Conservation (phyloP, 2,888 invertebrate genomes). For the Odontocolon sp. region DNA sequence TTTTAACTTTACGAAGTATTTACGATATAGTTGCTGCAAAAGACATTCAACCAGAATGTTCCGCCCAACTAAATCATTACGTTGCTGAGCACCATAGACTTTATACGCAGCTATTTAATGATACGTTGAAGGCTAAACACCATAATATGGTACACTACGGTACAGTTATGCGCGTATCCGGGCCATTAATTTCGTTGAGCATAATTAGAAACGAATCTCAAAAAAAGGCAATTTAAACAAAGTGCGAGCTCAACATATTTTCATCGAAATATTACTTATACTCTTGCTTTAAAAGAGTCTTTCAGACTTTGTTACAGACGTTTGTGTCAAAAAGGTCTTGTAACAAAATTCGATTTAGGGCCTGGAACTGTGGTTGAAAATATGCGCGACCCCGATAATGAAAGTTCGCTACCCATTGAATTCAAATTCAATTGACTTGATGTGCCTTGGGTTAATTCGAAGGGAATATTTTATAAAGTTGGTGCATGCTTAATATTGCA, state of each 20-base stretch:
- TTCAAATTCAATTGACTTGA: not conserved
- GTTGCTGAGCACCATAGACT: no score
- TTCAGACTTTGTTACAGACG: not conserved
- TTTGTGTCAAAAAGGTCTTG: not conserved
- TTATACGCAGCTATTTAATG: no score
- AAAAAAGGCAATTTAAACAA: constrained; percentile 14
- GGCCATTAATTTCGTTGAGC: not conserved
- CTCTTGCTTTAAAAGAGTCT: not conserved
- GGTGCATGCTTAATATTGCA: not conserved
- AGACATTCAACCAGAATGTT: no score
- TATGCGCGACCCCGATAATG: not conserved
- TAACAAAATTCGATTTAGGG: not conserved
- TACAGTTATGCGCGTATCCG: not conserved
- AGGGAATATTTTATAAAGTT: not conserved
- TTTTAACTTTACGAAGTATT: no score
- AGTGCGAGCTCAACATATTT: constrained; percentile 12
- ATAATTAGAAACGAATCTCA: constrained; percentile 1
- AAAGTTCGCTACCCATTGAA: not conserved
- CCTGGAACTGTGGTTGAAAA: not conserved
- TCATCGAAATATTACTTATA: not conserved
- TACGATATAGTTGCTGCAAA: no score
- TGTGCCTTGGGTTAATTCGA: not conserved
- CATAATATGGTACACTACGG: constrained; percentile 15
- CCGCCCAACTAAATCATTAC: no score
- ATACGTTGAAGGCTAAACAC: not conserved